These are phyloP conservation scores for Caenorhabditis sulstoni DNA, from an alignment of 2,888 invertebrate genomes.

Conservation along the genomic window DNA sequence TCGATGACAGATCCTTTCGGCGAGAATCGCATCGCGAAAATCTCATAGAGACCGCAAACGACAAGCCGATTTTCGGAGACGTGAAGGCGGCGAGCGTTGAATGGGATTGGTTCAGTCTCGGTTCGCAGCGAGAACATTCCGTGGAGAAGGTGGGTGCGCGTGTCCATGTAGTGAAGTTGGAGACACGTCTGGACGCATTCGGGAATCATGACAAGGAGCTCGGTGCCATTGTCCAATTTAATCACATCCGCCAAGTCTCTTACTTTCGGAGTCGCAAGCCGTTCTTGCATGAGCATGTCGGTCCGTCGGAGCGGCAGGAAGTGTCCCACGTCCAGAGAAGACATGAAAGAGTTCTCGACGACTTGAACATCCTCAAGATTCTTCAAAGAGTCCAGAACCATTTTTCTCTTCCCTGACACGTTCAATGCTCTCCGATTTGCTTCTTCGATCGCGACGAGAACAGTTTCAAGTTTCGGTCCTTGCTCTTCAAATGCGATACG, in stretches of 20 bases:
- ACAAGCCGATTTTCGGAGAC: constrained; percentile 57
- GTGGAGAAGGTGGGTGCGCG: constrained; percentile 31
- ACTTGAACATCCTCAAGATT: constrained; percentile 28
- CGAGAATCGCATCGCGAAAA: constrained; percentile 59
- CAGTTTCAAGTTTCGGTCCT: constrained; percentile 11
- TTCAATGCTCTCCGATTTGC: constrained; percentile 53
- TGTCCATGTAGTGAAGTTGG: constrained; percentile 49
- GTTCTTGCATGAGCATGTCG: constrained; percentile 14
- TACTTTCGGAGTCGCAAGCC: background rate
- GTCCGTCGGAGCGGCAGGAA: constrained; percentile 24
- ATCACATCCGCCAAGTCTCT: constrained; percentile 37
- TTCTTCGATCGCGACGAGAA: constrained; percentile 33
- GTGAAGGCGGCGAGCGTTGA: constrained; percentile 45
- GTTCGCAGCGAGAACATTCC: constrained; percentile 40
- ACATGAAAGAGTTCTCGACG: constrained; percentile 31
- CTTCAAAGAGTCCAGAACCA: constrained; percentile 30
- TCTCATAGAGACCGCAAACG: constrained; percentile 61
- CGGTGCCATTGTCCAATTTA: constrained; percentile 46
- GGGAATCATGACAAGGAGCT: constrained; percentile 39
- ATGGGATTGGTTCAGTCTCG: constrained; percentile 64
- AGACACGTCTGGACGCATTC: constrained; percentile 28
- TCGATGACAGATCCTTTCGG: constrained; percentile 61
- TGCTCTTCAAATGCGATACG: constrained; percentile 3
- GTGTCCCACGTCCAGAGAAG: constrained; percentile 19
- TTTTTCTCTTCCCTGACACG: constrained; percentile 38